Percentiles rank a stretch among this genome's conserved stretches.
phyloP scores from a whole-genome alignment of 2,888 invertebrate genomes.

The Drosophila imparisetae region DNA sequence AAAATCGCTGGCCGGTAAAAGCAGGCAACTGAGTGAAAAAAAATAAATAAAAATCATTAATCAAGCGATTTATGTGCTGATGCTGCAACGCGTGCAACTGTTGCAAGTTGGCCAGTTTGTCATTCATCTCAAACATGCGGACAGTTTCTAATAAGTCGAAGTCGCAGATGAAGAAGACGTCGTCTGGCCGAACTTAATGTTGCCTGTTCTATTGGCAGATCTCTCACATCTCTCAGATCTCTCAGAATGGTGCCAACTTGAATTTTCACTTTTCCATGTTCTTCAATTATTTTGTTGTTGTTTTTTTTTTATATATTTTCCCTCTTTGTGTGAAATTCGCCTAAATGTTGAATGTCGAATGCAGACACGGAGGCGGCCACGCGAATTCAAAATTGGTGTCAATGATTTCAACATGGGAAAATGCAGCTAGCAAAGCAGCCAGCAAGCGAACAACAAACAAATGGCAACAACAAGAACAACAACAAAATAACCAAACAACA shows the following conservation, averaged over 20 bases:
- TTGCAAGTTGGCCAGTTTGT: conserved; percentile 44
- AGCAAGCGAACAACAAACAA: conserved; percentile 18
- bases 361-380: conserved; percentile 57
- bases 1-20: conserved; percentile 22
- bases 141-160: conserved; percentile 59
- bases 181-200: conserved; percentile 21
- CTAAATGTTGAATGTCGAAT: conserved; percentile 61
- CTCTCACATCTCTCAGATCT: conserved; percentile 7
- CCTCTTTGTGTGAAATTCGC: conserved; percentile 71
- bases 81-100: conserved; percentile 39
- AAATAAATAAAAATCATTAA: conserved; percentile 53
- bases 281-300: conserved; percentile 5
- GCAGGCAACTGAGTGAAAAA: conserved; percentile 5
- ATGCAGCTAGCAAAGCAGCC: conserved; percentile 41
- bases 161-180: conserved; percentile 15
- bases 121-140: conserved; percentile 28
- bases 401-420: conserved; percentile 81
- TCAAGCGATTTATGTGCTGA: conserved; percentile 58
- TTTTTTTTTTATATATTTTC: conserved; percentile 5
- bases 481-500: conserved; percentile 33
- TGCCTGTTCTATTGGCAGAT: conserved; percentile 59
- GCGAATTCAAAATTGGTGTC: conserved; percentile 72
- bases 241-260: conserved; percentile 68
- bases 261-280: conserved; percentile 71
- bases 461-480: conserved; percentile 17